phyloP scores from a whole-genome alignment of 2,888 invertebrate species.

The Meiosimyza platycephala region DNA sequence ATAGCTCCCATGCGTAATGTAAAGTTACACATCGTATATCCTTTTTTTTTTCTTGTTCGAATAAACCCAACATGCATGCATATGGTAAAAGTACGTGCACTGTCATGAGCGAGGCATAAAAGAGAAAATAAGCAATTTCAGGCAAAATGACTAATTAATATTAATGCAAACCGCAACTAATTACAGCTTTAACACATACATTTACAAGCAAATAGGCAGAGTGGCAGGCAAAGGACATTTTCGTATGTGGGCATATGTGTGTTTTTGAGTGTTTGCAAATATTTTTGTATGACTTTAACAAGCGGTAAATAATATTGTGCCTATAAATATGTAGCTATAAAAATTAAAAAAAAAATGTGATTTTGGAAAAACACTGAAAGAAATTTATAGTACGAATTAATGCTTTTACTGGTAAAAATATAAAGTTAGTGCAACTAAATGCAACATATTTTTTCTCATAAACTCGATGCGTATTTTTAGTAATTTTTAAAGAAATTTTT shows the following conservation, averaged over 20 bases:
- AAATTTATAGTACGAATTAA: too few relatives aligned
- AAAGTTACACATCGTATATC: conserved; percentile 2
- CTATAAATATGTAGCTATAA: neutral
- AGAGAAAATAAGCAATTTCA: conserved; percentile 44
- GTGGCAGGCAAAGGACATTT: neutral
- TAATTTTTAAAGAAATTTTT: neutral
- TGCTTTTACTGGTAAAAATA: too few relatives aligned
- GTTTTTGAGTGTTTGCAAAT: neutral
- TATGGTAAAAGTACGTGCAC: too few relatives aligned
- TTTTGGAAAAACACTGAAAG: too few relatives aligned
- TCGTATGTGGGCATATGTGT: neutral
- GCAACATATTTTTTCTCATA: too few relatives aligned
- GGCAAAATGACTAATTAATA: conserved; percentile 57
- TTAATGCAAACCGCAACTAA: conserved; percentile 60
- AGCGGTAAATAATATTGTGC: conserved; percentile 15
- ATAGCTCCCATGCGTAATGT: conserved; percentile 12
- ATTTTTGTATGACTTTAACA: neutral
- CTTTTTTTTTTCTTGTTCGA: conserved; percentile 5
- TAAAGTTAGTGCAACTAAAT: too few relatives aligned
- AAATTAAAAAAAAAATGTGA: too few relatives aligned
- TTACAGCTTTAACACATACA: conserved; percentile 45
- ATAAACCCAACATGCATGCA: neutral
- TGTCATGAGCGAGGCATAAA: conserved; percentile 18
- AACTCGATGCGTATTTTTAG: too few relatives aligned
- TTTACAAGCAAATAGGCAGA: conserved; percentile 4